Base-by-base conservation (phyloP, 2,113 vertebrate genomes). In the Potamarius usumacintae region DNA sequence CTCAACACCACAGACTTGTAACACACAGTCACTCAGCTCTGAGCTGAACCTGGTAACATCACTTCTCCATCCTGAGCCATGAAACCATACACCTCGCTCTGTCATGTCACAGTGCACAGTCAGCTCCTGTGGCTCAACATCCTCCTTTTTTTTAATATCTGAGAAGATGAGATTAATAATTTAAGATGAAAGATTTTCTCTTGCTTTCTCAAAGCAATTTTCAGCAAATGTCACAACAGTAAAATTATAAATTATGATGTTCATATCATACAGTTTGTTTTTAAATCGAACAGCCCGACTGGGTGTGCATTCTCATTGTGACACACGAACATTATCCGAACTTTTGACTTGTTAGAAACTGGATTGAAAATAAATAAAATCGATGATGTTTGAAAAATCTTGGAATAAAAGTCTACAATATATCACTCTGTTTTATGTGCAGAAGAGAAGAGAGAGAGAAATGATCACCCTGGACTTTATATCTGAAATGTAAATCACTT, bases 1-100 rank as follows among this genome's bases (percentile, higher is more conserved):
- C 94, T 97, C 88, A 92, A 92, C 91, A 96, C 96, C 83, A 97
- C 95, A 0, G 96, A 99, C 85, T 86, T 99, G 85, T 99, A 94
- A 98, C 34, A 62, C 55, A 11, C 53, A 55, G 22, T 34, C 78
- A 34, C 4, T 58, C 27, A 6, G 55, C 15, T 60, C 78, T 60
- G 78, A 30, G 25, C 50, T 80, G 18, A 82, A 62, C 22, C 30
- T 15, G 34, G 79, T 25, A 25, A 42, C 57, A 60, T 9, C n/a
- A 34, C 55, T 80, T 17, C 7, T 3, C 7, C n/a, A 3, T 57
- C 25, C 42, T 42, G 42, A 57, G n/a, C 18, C 14, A 55, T 55
- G 1, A 55, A 53, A 15, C 77, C n/a, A 22, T 5, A 57, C 7
- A 1, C 7, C 52, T 18, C 1, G 22, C 12, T 9, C 7, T 77